These are phyloP conservation scores for Coccyzus lansbergi DNA, from an alignment of 2,797 vertebrate species.

Conservation along the genomic window DNA sequence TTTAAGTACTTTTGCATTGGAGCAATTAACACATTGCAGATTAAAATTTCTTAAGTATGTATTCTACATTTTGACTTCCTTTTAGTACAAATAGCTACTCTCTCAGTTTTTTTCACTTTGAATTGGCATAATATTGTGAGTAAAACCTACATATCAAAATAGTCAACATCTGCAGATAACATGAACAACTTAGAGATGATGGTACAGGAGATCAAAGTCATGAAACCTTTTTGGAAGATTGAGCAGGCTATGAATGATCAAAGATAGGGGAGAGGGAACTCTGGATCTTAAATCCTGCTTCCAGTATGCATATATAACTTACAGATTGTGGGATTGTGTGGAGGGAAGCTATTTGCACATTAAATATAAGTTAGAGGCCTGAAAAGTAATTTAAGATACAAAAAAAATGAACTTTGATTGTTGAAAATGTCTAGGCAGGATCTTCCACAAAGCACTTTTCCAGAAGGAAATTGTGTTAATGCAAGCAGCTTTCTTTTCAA, in stretches of 20 bases:
- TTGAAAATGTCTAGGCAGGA: neutral
- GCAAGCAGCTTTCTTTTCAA: neutral
- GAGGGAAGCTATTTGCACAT: neutral
- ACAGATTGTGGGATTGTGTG: constrained; percentile 26
- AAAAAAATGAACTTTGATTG: neutral
- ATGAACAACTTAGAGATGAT: neutral
- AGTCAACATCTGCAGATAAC: neutral
- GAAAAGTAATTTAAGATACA: constrained; percentile 4
- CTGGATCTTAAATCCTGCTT: constrained; percentile 39
- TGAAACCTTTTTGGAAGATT: constrained; percentile 4
- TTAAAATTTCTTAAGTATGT: neutral
- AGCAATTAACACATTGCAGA: neutral
- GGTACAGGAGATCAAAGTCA: constrained; percentile 54
- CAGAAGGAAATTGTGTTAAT: neutral
- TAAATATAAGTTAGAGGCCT: neutral
- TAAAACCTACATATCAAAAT: neutral
- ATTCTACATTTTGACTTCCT: neutral
- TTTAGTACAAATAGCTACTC: neutral
- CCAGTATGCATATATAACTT: constrained; percentile 35
- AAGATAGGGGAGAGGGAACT: constrained; percentile 28
- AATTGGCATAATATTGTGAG: neutral
- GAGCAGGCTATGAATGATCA: constrained; percentile 58
- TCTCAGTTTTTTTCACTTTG: neutral
- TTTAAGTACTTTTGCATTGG: neutral
- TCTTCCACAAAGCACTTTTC: neutral